Evolutionary conservation across 2,113 vertebrate genomes (phyloP).

Genomic region (Semnopithecus entellus): DNA sequence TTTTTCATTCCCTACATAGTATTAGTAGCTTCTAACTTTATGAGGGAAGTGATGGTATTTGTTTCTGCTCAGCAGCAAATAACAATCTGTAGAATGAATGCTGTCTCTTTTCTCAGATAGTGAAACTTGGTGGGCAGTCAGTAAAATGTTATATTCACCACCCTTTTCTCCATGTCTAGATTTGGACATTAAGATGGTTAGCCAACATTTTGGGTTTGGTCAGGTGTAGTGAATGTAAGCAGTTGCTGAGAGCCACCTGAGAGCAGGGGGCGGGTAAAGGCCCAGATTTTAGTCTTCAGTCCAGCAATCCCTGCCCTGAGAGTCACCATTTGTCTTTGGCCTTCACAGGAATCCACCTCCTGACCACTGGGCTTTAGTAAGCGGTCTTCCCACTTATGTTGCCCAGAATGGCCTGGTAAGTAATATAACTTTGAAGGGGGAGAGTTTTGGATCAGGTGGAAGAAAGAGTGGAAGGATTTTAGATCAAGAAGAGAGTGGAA

Average conservation of each 20-base stretch:
- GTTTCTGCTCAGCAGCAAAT: background rate
- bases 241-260: background rate
- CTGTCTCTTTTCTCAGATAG: background rate
- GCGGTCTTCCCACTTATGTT: slow-evolving; percentile 95
- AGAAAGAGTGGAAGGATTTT: background rate
- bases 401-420: slow-evolving; percentile 97
- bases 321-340: slow-evolving; percentile 24
- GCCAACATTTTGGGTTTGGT: background rate
- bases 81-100: background rate
- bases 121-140: background rate
- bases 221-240: background rate
- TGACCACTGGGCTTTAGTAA: slow-evolving; percentile 95
- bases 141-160: background rate
- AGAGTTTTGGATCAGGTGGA: background rate
- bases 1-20: background rate
- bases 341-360: slow-evolving; percentile 89
- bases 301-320: background rate
- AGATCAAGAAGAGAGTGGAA: background rate
- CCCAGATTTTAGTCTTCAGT: background rate
- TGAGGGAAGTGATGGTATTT: background rate
- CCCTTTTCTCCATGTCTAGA: background rate
- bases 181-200: background rate
- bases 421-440: slow-evolving; percentile 37
- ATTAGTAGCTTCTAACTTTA: background rate
- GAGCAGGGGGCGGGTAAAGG: background rate